A percentile compares a stretch with the other conserved stretches of the same genome.
Conservation (phyloP, 2,888 invertebrate species). For the Monopis laevigella region DNA sequence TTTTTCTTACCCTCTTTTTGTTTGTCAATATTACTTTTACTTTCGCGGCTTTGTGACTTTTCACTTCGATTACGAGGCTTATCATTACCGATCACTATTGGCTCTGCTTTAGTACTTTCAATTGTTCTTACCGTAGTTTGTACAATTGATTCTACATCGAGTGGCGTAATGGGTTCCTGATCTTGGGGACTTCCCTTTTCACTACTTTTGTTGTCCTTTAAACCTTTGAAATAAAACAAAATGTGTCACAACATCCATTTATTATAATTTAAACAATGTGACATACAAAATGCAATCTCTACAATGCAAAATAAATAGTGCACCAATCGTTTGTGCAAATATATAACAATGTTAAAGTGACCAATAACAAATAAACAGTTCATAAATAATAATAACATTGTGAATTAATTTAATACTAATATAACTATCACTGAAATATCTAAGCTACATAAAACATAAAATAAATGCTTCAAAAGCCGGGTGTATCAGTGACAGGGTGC, state of each 20-base stretch:
- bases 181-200: slow-evolving; percentile 6
- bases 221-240: slow-evolving; percentile 36
- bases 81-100: slow-evolving; percentile 14
- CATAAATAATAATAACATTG: no score
- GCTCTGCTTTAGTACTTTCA: slow-evolving; percentile 17
- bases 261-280: slow-evolving; percentile 10
- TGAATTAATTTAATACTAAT: no score
- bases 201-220: slow-evolving; percentile 16
- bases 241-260: slow-evolving; percentile 25
- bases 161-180: neutral
- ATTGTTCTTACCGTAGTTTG: slow-evolving; percentile 14
- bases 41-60: slow-evolving; percentile 16
- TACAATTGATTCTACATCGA: slow-evolving; percentile 18
- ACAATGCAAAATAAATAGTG: slow-evolving; percentile 4
- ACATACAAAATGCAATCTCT: neutral
- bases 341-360: no score
- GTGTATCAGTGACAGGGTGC: slow-evolving; percentile 26
- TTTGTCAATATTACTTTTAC: slow-evolving; percentile 6
- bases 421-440: no score
- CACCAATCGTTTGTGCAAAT: neutral
- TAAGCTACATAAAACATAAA: no score
- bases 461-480: no score
- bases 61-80: slow-evolving; percentile 14
- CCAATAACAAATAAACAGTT: no score
- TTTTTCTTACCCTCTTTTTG: slow-evolving; percentile 13